Base-by-base conservation (phyloP, 2,113 vertebrate species). In the Miniopterus natalensis region DNA sequence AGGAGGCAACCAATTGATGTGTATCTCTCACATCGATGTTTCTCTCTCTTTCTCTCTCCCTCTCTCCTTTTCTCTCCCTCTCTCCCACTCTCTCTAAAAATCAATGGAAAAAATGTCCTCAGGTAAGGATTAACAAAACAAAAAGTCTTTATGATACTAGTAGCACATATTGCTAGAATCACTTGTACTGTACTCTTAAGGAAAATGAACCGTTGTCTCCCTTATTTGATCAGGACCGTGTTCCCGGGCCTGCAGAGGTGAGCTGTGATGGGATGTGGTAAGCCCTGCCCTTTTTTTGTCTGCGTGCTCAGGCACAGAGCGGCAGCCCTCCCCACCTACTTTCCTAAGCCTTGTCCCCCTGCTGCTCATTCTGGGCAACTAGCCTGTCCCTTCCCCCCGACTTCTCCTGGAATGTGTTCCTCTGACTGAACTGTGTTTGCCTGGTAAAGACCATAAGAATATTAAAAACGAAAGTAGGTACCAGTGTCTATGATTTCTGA, bases 391-490 rank as follows among this genome's bases (percentile, higher is more conserved):
- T 2, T 36, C 20, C 23, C 7, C 25, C 18, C 75, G 53, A 75
- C 10, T 81, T 93, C 21, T 88, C 42, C 78, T 75, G 57, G 87
- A 95, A 71, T 93, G 2, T 61, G 0, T 90, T 90, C 20, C 21
- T 68, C 59, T 84, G 36, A 17, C n/a, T 75, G 68, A 87, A 14
- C 47, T 93, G n/a, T 88, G 20, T 85, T 23, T 96, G 83, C 49
- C 45, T 92, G 25, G 23, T 88, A 57, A 80, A 94, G 42, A 20
- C 27, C 55, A 73, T 81, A 36, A 31, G 5, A 97, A 95, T 90
- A 88, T 89, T 71, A 96, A 92, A 95, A 95, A 61, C 8, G 71
- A 77, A 93, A 85, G 42, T 53, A 80, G 18, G 5, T 53, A 51
- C 25, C 66, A 70, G 2, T 81, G 36, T 70, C 17, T 89, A 42